Base-by-base conservation (phyloP, 2,113 vertebrate genomes). In the Passer domesticus region DNA sequence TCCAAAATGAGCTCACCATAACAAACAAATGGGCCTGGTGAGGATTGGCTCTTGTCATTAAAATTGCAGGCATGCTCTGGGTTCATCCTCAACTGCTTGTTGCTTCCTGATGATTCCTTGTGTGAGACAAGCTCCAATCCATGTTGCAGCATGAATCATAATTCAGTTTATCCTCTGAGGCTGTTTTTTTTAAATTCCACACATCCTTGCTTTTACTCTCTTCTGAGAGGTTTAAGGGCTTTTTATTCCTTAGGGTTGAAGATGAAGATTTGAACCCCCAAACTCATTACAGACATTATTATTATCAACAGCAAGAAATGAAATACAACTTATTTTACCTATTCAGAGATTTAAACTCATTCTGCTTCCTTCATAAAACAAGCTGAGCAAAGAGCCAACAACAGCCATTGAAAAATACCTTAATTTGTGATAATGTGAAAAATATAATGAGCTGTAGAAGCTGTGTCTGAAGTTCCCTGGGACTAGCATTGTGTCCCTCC, bases 81-180 rank as follows among this genome's bases (percentile, higher is more conserved):
- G 56, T 88, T 90, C 75, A 69, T 80, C 63, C 77, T 59, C 73
- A 97, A 91, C 86, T 92, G 64, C 85, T 87, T 88, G 77, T 70
- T 93, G 79, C 75, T 94, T 97, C 80, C 75, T 88, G 59, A 95
- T 70, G 80, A 83, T 89, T 95, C 72, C 83, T 96, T 78, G 74
- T 7, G 18, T 8, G 49, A 96, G 84, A 94, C 80, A 81, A 96
- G 91, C 53, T 87, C 76, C 69, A 87, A 78, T 73, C 77, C 82
- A 6, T 75, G 69, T 63, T 91, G 74, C 67, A 80, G 83, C 24
- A 59, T 76, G 89, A 97, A 96, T 97, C 94, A 88, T 83, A 87
- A 97, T 96, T 93, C 94, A 39, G 68, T 78, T 94, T 78, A 89
- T 66, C 59, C 50, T 82, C 79, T 72, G 39, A 75, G 23, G 58